Base-by-base conservation (phyloP, 92 coral and sea anemone genomes). In the Palythoa grandiflora region DNA sequence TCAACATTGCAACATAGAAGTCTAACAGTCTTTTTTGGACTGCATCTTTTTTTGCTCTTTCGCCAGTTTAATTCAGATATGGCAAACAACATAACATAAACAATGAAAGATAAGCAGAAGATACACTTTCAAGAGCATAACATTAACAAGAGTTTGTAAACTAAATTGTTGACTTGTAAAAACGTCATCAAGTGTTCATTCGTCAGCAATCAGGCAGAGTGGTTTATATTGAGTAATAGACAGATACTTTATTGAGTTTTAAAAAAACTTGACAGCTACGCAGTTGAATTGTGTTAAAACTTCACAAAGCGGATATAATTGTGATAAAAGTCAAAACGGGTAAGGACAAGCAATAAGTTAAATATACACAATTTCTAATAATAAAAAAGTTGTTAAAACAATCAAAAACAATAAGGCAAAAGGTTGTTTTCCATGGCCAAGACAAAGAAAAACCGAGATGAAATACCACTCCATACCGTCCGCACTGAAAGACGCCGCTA, bases 121-220 rank as follows among this genome's bases (percentile, higher is more conserved):
- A 38, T 71, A 71, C 80, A 19, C 38, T 75, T 75, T 75, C 60
- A 47, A 50, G 63, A 75, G 47, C 80, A 51, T 75, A 75, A 75
- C 38, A 48, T 74, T 75, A 38, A 40, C 28, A 73, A 73, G 21
- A 73, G 78, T 40, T 73, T 73, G 55, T 73, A 55, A 73, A 73
- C 52, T 52, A 73, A 39, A 50, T 48, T 75, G 80, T 75, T 50
- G 80, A 75, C 59, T n/a, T n/a, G n/a, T n/a, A 50, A 75, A 51
- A 75, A 47, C 60, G 80, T 75, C 80, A 75, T 75, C 80, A 75
- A 75, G 80, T 71, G 76, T 71, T 38, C 79, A 44, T 48, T 57
- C 21, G 28, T 28, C 28, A 28, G 28, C 28, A 28, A 28, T 28
- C 28, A 28, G 28, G 28, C 28, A 28, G 28, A 28, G 28, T 28